phyloP scores from a whole-genome alignment of 2,888 invertebrate genomes.

The Yponomeuta malinellus region DNA sequence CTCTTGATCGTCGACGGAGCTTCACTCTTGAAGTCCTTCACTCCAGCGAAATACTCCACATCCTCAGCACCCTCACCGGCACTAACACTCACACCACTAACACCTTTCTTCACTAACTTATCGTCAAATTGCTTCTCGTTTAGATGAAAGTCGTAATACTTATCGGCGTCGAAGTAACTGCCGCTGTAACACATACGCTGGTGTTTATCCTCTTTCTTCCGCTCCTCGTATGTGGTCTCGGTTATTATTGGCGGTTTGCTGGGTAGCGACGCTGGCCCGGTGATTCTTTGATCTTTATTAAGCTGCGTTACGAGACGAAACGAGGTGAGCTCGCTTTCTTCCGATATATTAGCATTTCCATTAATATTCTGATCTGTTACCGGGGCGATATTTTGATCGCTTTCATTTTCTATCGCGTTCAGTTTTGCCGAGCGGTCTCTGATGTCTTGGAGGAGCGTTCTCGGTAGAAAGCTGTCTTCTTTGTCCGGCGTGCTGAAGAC shows the following conservation, averaged over 20 bases:
- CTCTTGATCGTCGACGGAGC: constrained; percentile 89
- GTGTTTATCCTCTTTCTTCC: constrained; percentile 69
- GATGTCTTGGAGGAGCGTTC: constrained; percentile 81
- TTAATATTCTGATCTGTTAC: constrained; percentile 64
- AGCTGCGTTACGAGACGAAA: constrained; percentile 71
- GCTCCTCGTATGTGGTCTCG: constrained; percentile 82
- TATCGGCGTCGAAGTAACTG: constrained; percentile 83
- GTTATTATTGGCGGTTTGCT: constrained; percentile 71
- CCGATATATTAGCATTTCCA: constrained; percentile 62
- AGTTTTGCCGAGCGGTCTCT: constrained; percentile 78
- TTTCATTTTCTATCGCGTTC: constrained; percentile 62
- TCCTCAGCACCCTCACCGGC: constrained; percentile 62
- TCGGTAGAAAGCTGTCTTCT: constrained; percentile 76
- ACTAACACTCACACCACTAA: constrained; percentile 52
- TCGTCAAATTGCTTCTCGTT: constrained; percentile 80
- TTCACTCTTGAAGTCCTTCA: constrained; percentile 81
- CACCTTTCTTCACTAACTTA: constrained; percentile 56
- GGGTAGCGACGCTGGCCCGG: constrained; percentile 42
- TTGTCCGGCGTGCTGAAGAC: constrained; percentile 30
- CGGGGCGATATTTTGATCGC: constrained; percentile 45
- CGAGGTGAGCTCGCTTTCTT: constrained; percentile 71
- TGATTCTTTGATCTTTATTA: constrained; percentile 43
- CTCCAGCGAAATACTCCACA: constrained; percentile 86
- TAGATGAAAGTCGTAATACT: constrained; percentile 88
- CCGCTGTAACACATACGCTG: constrained; percentile 63